phyloP scores from a whole-genome alignment of 1,140 invertebrate genomes.

The Brachystomella parvula region DNA sequence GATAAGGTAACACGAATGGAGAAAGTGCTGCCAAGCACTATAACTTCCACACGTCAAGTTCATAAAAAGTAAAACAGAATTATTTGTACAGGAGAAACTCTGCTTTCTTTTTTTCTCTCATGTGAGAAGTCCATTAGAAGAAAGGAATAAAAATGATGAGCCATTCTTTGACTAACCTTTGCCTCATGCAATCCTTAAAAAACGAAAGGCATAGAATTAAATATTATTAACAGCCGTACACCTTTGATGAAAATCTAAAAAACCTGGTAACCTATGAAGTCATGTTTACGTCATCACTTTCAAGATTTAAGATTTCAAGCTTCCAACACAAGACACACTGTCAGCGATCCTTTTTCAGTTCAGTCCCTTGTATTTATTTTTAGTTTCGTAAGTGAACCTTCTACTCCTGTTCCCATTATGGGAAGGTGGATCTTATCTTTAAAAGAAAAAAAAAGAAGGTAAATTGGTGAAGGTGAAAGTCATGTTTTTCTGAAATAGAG shows the following conservation, averaged over 20 bases:
- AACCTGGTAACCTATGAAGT: too few relatives aligned
- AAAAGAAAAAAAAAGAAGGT: too few relatives aligned
- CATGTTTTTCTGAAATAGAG: not conserved
- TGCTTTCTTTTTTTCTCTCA: constrained; percentile 12
- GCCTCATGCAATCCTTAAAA: not conserved
- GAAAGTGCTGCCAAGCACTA: not conserved
- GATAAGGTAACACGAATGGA: constrained; percentile 4
- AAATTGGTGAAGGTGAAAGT: not conserved
- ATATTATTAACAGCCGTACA: too few relatives aligned
- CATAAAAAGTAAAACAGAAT: constrained; percentile 6
- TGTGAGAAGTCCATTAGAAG: constrained; percentile 28
- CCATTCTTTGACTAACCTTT: not conserved
- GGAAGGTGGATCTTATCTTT: too few relatives aligned
- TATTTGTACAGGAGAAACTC: not conserved
- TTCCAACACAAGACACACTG: too few relatives aligned
- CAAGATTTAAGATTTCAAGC: too few relatives aligned
- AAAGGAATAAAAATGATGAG: constrained; percentile 27
- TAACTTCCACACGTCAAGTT: not conserved
- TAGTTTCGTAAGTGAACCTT: too few relatives aligned
- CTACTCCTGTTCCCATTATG: too few relatives aligned
- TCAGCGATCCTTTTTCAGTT: too few relatives aligned
- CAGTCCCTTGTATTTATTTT: too few relatives aligned
- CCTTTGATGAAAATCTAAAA: too few relatives aligned
- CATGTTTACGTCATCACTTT: too few relatives aligned
- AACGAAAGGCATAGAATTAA: not conserved